Percentiles rank a stretch among this genome's conserved stretches.
Conservation (phyloP, 2,797 vertebrate genomes). For the Limnodromus scolopaceus region DNA sequence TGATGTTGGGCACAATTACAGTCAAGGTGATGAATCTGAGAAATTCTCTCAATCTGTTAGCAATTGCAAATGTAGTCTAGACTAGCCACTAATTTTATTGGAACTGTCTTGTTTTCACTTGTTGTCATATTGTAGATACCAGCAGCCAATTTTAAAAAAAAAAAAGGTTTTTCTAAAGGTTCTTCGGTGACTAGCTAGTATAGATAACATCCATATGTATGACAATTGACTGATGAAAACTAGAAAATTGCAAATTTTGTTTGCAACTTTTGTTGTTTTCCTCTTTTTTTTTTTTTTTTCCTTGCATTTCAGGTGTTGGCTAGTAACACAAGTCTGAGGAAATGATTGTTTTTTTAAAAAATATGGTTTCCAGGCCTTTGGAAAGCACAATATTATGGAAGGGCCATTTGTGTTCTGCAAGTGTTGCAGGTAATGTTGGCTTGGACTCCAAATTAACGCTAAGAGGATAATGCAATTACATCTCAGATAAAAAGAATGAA, state of each 20-base stretch:
- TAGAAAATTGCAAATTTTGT: not conserved
- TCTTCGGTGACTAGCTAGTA: not conserved
- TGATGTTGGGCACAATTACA: not conserved
- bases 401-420: not conserved
- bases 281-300: not conserved
- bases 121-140: not conserved
- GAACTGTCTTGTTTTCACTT: not conserved
- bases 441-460: not conserved
- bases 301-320: rapidly evolving
- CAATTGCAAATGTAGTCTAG: not conserved
- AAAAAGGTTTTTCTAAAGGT: not conserved
- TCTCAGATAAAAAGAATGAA: not conserved
- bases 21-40: not conserved
- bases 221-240: not conserved
- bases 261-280: not conserved
- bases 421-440: not conserved
- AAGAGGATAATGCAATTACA: not conserved
- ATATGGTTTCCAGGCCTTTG: rapidly evolving
- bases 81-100: not conserved
- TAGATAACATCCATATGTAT: too few species aligned
- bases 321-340: not conserved
- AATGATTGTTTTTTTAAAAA: not conserved
- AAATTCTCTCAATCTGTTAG: not conserved
- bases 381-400: not conserved
- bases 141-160: not conserved